These are phyloP conservation scores for Eumacrocentrus americanus DNA, from an alignment of 2,888 invertebrate genomes.

Conservation along the genomic window DNA sequence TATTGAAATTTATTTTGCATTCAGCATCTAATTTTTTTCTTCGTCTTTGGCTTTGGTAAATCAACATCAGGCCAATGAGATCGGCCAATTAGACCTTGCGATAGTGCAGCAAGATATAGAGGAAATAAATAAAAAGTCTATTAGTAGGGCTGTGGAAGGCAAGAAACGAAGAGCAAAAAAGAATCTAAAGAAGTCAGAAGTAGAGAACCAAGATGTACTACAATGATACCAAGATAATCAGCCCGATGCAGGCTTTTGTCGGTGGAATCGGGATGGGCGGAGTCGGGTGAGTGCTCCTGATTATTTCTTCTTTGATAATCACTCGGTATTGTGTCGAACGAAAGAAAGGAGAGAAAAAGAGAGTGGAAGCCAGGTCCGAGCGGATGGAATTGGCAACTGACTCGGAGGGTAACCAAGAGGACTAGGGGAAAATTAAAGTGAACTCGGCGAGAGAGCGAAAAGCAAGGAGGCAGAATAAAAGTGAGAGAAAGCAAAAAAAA, in stretches of 20 bases:
- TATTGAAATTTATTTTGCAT: too few relatives aligned
- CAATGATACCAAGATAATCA: slow-evolving; percentile 51
- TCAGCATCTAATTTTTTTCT: too few relatives aligned
- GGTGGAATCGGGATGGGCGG: slow-evolving; percentile 42
- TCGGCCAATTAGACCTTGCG: too few relatives aligned
- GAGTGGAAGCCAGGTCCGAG: background rate
- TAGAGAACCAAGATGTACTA: slow-evolving; percentile 45
- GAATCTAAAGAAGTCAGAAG: slow-evolving; percentile 16
- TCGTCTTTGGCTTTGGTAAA: too few relatives aligned
- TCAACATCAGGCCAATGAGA: background rate
- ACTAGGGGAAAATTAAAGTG: slow-evolving; percentile 25
- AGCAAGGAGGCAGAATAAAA: slow-evolving; percentile 9
- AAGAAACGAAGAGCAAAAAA: slow-evolving; percentile 15
- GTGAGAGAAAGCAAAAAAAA: slow-evolving; percentile 5
- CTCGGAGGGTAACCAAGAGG: slow-evolving; percentile 13
- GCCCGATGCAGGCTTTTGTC: slow-evolving; percentile 53
- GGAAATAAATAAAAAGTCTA: too few relatives aligned
- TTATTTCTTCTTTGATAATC: slow-evolving; percentile 48
- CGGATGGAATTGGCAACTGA: slow-evolving; percentile 21
- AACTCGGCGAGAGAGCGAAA: slow-evolving; percentile 18
- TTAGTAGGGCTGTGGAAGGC: too few relatives aligned
- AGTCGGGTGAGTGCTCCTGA: slow-evolving; percentile 50
- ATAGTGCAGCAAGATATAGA: too few relatives aligned
- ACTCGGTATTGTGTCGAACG: slow-evolving; percentile 42
- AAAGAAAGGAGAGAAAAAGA: slow-evolving; percentile 22